These are phyloP conservation scores for Urosaurus nigricauda DNA, from an alignment of 2,797 vertebrate genomes.

Conservation along the genomic window DNA sequence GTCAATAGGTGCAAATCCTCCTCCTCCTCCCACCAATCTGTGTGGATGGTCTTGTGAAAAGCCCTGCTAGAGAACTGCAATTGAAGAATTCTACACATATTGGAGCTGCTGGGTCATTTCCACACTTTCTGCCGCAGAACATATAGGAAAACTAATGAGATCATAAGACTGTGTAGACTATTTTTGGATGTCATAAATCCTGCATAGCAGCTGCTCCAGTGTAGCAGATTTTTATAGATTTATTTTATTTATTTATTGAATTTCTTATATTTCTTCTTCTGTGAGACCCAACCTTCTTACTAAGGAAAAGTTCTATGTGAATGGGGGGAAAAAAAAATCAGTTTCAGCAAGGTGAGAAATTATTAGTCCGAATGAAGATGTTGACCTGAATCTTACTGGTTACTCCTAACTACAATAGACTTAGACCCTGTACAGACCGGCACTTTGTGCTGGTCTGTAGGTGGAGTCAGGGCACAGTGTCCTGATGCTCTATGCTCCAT, in stretches of 20 bases:
- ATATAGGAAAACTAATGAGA: background rate
- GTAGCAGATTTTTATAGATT: background rate
- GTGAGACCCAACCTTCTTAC: background rate
- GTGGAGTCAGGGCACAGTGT: too few species aligned
- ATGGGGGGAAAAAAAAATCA: too few species aligned
- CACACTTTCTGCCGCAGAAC: background rate
- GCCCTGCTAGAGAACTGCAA: background rate
- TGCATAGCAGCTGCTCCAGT: background rate
- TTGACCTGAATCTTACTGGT: background rate
- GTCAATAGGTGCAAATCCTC: background rate
- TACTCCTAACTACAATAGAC: too few species aligned
- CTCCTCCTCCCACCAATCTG: background rate
- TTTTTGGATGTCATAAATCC: background rate
- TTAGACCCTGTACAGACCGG: too few species aligned
- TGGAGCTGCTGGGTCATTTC: background rate
- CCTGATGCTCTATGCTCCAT: too few species aligned
- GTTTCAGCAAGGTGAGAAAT: background rate
- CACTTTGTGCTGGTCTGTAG: too few species aligned
- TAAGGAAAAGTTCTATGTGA: background rate
- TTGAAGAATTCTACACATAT: background rate
- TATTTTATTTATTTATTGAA: conserved; percentile 1
- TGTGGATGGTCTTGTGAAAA: background rate
- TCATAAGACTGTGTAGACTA: background rate
- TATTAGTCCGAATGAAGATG: background rate
- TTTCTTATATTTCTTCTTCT: background rate